These are phyloP conservation scores for Nasalis larvatus DNA, from an alignment of 2,113 vertebrate species.

Conservation along the genomic window DNA sequence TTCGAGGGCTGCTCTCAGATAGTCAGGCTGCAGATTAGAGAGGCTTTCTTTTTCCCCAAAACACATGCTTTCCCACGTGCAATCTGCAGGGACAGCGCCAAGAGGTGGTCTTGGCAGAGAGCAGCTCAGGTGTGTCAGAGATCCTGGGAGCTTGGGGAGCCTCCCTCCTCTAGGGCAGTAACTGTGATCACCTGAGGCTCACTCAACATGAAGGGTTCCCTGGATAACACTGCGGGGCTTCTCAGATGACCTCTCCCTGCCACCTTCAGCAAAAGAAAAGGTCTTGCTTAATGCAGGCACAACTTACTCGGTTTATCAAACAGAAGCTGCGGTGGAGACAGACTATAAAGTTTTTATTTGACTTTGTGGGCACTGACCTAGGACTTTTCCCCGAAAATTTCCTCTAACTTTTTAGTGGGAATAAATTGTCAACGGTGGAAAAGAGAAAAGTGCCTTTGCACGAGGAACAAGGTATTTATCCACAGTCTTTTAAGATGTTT, in stretches of 20 bases:
- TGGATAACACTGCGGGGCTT: not conserved
- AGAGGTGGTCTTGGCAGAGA: not conserved
- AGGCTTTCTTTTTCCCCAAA: not conserved
- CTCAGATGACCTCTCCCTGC: not conserved
- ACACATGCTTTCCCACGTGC: too few relatives aligned
- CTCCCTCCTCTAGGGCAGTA: too few relatives aligned
- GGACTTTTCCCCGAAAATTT: not conserved
- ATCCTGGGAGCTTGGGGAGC: fast-evolving
- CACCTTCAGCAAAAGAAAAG: not conserved
- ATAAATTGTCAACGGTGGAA: not conserved
- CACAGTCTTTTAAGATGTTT: not conserved
- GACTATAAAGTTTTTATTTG: not conserved
- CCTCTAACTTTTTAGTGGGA: not conserved
- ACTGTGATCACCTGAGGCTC: not conserved
- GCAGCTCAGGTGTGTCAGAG: not conserved
- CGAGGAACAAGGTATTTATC: not conserved
- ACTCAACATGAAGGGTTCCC: not conserved
- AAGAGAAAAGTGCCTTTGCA: not conserved
- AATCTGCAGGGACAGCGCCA: fast-evolving
- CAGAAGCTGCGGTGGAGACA: not conserved
- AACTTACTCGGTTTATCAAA: not conserved
- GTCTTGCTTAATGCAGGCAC: not conserved
- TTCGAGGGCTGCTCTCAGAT: not conserved
- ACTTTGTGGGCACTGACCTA: not conserved
- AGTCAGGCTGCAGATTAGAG: not conserved